Base-by-base conservation (phyloP, 2,113 vertebrate species). In the Chionomys nivalis region DNA sequence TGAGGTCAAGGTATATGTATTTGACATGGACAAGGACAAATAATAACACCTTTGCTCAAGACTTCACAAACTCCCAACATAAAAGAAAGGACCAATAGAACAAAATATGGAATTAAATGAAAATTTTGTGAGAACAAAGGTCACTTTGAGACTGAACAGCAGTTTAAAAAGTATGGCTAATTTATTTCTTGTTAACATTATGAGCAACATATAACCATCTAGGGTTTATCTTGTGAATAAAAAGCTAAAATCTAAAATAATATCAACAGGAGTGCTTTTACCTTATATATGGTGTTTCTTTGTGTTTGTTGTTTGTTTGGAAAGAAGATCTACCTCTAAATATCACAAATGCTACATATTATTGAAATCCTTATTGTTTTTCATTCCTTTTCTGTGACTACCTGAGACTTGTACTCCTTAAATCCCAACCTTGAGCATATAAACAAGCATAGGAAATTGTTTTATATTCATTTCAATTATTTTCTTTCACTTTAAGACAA, bases 381-480 rank as follows among this genome's bases (percentile, higher is more conserved):
- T 55, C 12, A 7, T 78, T 82, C 9, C 5, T 83, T 92, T 33
- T 76, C 26, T 28, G 63, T 17, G 5, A 52, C 12, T 83, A 4
- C 3, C 26, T 7, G 47, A 72, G 73, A 63, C 2, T 23, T 10
- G 6, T 75, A 23, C 36, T 28, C 2, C 33, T 68, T 89, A 72
- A 26, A 61, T 91, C 11, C 12, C 44, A 39, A n/a, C 23, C 12
- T 73, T 73, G 9, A 61, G 14, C 44, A 49, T 95, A 21, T 81
- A 68, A 72, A 75, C 36, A 77, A 87, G 24, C 36, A 47, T 9
- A 3, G 82, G 17, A 89, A 93, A 89, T 33, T 86, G 63, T 91
- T 95, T 95, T 47, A 88, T 21, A 73, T 78, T 65, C 12, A 65
- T 49, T 91, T 81, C 44, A 85, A 55, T 94, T 55, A 72, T 87